Percentiles rank a stretch among this genome's conserved stretches.
phyloP scores from a whole-genome alignment of 2,797 vertebrate genomes.

The Chaetophractus vellerosus region DNA sequence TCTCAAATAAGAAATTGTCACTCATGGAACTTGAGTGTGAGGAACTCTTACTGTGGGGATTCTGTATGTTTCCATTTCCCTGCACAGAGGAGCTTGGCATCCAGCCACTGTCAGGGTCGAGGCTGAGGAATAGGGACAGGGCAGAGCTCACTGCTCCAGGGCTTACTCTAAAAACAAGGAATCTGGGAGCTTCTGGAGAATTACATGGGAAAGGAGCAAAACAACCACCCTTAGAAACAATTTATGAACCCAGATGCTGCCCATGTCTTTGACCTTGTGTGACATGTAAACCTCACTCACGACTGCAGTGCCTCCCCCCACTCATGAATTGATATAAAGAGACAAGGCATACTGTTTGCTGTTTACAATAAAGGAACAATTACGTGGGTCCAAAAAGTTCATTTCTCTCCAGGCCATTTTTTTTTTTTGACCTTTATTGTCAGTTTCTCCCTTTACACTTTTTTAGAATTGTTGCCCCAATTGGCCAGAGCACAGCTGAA shows the following conservation, averaged over 20 bases:
- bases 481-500: background rate
- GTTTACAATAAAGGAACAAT: conserved; percentile 55
- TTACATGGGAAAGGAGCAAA: background rate
- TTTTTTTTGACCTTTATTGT: background rate
- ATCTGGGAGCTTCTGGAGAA: background rate
- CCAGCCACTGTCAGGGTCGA: background rate
- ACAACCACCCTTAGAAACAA: background rate
- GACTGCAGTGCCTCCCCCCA: background rate
- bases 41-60: background rate
- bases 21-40: background rate
- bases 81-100: background rate
- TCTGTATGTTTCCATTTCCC: background rate
- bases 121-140: background rate
- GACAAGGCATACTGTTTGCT: conserved; percentile 73
- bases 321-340: background rate
- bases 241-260: background rate
- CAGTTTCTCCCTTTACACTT: background rate
- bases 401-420: conserved; percentile 18
- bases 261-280: background rate
- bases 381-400: background rate
- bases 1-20: conserved; percentile 1
- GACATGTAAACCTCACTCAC: background rate
- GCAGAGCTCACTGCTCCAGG: background rate
- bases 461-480: background rate
- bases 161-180: background rate